Percentiles rank a stretch among this genome's conserved stretches.
phyloP scores from a whole-genome alignment of 2,888 invertebrate species.

The Hypercompe scribonia region DNA sequence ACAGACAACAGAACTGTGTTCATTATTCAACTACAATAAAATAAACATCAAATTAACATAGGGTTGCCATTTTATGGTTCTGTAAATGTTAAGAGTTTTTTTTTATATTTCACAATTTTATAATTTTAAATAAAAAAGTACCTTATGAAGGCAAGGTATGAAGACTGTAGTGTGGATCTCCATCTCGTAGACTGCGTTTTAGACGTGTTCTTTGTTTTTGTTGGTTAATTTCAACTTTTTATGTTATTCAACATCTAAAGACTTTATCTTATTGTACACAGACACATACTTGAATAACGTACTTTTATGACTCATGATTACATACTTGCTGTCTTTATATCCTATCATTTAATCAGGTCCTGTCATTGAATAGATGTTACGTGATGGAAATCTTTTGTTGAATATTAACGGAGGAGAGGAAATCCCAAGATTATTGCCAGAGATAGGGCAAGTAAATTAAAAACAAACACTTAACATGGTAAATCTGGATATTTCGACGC shows the following conservation, averaged over 20 bases:
- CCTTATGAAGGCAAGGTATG: background rate
- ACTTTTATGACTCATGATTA: background rate
- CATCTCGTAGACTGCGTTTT: no score
- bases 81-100: background rate
- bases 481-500: background rate
- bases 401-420: background rate
- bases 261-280: background rate
- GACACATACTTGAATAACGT: background rate
- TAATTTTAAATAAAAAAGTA: no score
- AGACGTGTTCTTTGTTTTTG: no score
- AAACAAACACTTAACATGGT: background rate
- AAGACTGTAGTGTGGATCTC: background rate
- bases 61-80: constrained; percentile 19
- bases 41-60: constrained; percentile 27
- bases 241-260: background rate
- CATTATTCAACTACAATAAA: constrained; percentile 40
- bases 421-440: background rate
- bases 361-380: background rate
- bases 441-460: background rate
- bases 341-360: background rate
- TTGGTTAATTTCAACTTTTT: no score
- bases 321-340: background rate
- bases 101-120: background rate
- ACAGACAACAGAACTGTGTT: constrained; percentile 36
- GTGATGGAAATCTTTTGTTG: background rate